phyloP scores from a whole-genome alignment of 2,888 invertebrate genomes.

The Drosophila suboccidentalis region DNA sequence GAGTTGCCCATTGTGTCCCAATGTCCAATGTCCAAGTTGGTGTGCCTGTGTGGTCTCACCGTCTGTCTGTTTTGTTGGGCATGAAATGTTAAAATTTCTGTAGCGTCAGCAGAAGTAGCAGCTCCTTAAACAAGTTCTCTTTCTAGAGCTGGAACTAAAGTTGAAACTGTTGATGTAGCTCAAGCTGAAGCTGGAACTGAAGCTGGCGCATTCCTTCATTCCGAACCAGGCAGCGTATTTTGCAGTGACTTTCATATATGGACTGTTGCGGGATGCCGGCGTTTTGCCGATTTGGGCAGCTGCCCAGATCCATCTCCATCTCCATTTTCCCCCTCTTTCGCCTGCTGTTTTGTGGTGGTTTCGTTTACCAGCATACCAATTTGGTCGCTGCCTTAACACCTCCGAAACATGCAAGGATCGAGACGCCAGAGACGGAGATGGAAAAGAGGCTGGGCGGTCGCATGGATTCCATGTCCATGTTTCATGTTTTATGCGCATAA shows the following conservation, averaged over 20 bases:
- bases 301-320: not conserved
- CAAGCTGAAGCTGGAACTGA: slow-evolving; percentile 30
- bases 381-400: slow-evolving; percentile 75
- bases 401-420: slow-evolving; percentile 63
- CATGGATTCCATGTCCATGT: slow-evolving; percentile 61
- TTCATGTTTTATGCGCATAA: slow-evolving; percentile 69
- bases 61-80: slow-evolving; percentile 31
- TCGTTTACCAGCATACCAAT: slow-evolving; percentile 71
- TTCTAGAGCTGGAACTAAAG: slow-evolving; percentile 35
- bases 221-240: slow-evolving; percentile 51
- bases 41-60: slow-evolving; percentile 59
- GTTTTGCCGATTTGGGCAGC: slow-evolving; percentile 56
- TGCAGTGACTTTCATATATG: slow-evolving; percentile 77
- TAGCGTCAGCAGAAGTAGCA: slow-evolving; percentile 45
- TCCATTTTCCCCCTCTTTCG: not conserved
- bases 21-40: slow-evolving; percentile 38
- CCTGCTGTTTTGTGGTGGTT: slow-evolving; percentile 63
- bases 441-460: slow-evolving; percentile 28
- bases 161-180: not conserved
- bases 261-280: slow-evolving; percentile 66
- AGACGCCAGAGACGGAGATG: slow-evolving; percentile 10
- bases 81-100: slow-evolving; percentile 65
- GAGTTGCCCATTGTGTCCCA: slow-evolving; percentile 36
- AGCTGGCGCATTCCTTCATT: slow-evolving; percentile 56
- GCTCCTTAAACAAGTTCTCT: slow-evolving; percentile 77